Evolutionary conservation across 2,888 invertebrate species (phyloP), one percentile per base, ranked within the genome.

Genomic region (Troides aeacus): DNA sequence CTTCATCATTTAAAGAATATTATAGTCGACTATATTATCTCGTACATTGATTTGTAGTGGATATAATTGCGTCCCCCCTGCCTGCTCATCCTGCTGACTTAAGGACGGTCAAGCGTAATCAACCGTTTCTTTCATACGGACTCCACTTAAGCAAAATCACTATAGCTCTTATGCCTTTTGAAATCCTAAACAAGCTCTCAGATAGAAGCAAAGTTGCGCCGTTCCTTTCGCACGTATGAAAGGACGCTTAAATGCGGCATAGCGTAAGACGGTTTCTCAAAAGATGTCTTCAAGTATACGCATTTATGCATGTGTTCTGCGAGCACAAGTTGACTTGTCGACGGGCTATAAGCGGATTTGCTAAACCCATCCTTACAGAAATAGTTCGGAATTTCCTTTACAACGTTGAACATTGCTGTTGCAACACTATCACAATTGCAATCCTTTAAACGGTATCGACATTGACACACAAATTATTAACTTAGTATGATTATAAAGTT

Each of bases 351-450:
- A 80, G 79, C 79, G 77, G 77, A 79, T 76, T 79, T 75, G 83
- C 87, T 89, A 86, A 88, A 86, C 76, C 78, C 74, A 83, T 81
- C 81, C 83, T 78, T 74, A 80, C 85, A 80, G 80, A 89, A 89
- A 89, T 90, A 88, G 84, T 79, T 76, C 79, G 85, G 86, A 84
- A 89, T 89, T 84, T 85, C 82, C 81, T 74, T 74, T 75, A 75
- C 75, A 75, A 71, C 66, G 50, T n/a, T 39, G 30, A 67, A 69
- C 70, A 67, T 68, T 71, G 70, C 70, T 58, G 61, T 57, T 58
- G 46, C 59, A 59, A 67, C 61, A 72, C 78, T 15, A 46, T 60
- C 42, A 59, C 60, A 60, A 15, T 60, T 65, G 60, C 1, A 46
- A 6, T 30, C 39, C 10, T 2, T 53, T 63, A 53, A 21, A 23